Base-by-base conservation (phyloP, 2,888 invertebrate genomes). In the Drosophila ustulata region DNA sequence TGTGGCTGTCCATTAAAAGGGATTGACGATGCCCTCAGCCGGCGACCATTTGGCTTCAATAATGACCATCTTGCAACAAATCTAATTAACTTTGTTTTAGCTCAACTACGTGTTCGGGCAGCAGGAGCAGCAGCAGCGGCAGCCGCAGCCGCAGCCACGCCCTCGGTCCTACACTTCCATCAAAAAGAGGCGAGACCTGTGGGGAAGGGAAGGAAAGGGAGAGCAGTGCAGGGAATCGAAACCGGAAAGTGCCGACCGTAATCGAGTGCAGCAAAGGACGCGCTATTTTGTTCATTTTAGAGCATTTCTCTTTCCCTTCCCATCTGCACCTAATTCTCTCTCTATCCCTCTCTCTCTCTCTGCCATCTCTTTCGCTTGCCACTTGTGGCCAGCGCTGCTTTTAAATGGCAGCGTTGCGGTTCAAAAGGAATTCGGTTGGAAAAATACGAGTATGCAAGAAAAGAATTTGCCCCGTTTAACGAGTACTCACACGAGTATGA, bases 11-110 rank as follows among this genome's bases (percentile, higher is more conserved):
- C 74, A 74, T 70, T 73, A 77, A 77, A 69, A 58, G 57, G 53
- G 64, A 65, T 66, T 39, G 57, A 64, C 45, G 61, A 37, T 37
- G 69, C 45, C 64, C 69, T 50, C 47, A 53, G 43, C 46, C 50
- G 56, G 64, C 47, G 18, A 66, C 55, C 74, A 67, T 71, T 77
- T 77, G 64, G 78, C 43, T 65, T 45, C 73, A 67, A 82, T 83
- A 87, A 84, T 87, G 87, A 73, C 72, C 84, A 80, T 82, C 86
- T 85, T 82, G 83, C 78, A 71, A 52, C 86, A 88, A 88, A 88
- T 88, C 88, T 85, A 88, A 85, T 85, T 85, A 88, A 85, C 88
- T 88, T 79, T 83, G 78, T 87, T 83, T 84, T 67, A 82, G 78
- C 71, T 68, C 45, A 82, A 82, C 72, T 83, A 83, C 83, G 83